Evolutionary conservation across 2,888 invertebrate species (phyloP).

Genomic region (Leptarthrus brevirostris): DNA sequence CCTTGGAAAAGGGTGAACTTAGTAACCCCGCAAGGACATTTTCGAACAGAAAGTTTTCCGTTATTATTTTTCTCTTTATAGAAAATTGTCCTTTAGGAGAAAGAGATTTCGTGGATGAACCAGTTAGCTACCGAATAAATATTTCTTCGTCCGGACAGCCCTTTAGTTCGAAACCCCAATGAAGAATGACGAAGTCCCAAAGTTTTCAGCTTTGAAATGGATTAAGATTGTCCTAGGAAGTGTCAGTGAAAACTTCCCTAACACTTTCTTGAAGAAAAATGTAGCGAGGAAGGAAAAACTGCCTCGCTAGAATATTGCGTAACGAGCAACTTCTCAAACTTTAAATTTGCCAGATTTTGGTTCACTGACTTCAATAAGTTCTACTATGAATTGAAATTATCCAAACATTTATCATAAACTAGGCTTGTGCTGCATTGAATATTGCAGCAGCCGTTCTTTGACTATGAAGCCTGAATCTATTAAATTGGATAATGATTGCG

Average conservation of each 20-base stretch:
- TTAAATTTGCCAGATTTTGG: too few relatives aligned
- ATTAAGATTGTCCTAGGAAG: constrained; percentile 20
- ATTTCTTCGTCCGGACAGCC: background rate
- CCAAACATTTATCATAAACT: too few relatives aligned
- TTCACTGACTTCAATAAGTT: too few relatives aligned
- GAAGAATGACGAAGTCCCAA: constrained; percentile 13
- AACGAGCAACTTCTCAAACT: too few relatives aligned
- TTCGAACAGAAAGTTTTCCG: constrained; percentile 4
- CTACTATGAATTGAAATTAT: too few relatives aligned
- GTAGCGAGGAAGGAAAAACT: too few relatives aligned
- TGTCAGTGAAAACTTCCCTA: constrained; percentile 6
- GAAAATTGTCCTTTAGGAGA: background rate
- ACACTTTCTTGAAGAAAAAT: background rate
- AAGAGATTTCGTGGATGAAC: background rate
- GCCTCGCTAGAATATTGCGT: too few relatives aligned
- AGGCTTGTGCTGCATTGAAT: too few relatives aligned
- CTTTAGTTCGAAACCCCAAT: background rate
- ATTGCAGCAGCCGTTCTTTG: too few relatives aligned
- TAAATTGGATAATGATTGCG: too few relatives aligned
- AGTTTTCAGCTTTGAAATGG: constrained; percentile 22
- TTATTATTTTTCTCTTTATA: constrained; percentile 11
- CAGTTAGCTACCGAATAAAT: background rate
- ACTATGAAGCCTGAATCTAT: too few relatives aligned
- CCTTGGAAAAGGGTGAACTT: background rate
- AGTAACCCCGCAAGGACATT: background rate